Percentiles rank a stretch among this genome's conserved stretches.
Evolutionary conservation across 1,140 invertebrate species (phyloP).

Genomic region (Leptinotarsa lineolata): DNA sequence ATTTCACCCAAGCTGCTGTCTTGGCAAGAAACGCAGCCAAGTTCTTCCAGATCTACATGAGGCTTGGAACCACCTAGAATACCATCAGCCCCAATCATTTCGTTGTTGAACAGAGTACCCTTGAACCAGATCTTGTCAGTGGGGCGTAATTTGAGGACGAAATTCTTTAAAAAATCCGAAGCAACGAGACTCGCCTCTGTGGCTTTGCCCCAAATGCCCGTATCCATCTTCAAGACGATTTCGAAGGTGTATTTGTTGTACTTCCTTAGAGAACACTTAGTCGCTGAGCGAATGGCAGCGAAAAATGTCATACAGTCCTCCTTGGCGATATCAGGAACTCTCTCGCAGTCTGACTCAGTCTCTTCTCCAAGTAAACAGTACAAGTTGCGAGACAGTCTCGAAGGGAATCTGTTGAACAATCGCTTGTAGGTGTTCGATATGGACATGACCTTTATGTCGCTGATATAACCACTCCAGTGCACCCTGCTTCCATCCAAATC

Average conservation of each 20-base stretch:
- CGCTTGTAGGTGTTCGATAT: slow-evolving; percentile 66
- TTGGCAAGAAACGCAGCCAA: slow-evolving; percentile 70
- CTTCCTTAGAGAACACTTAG: slow-evolving; percentile 69
- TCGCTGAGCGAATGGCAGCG: slow-evolving; percentile 59
- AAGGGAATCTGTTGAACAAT: slow-evolving; percentile 65
- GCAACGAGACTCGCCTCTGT: slow-evolving; percentile 66
- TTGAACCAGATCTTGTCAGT: slow-evolving; percentile 76
- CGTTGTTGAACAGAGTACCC: slow-evolving; percentile 60
- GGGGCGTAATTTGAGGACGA: slow-evolving; percentile 66
- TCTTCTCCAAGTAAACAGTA: slow-evolving; percentile 72
- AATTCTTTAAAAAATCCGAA: slow-evolving; percentile 71
- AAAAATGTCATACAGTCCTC: slow-evolving; percentile 62
- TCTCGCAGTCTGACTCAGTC: slow-evolving; percentile 61
- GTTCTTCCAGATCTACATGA: slow-evolving; percentile 65
- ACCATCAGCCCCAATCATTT: slow-evolving; percentile 50
- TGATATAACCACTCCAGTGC: slow-evolving; percentile 75
- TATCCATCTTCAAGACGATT: slow-evolving; percentile 70
- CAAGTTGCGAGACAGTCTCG: slow-evolving; percentile 61
- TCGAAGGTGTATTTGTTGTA: slow-evolving; percentile 68
- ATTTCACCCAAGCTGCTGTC: slow-evolving; percentile 60
- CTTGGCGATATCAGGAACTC: slow-evolving; percentile 55
- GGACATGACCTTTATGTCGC: slow-evolving; percentile 66
- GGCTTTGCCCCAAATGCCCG: slow-evolving; percentile 65
- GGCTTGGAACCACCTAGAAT: slow-evolving; percentile 63
- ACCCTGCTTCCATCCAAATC: slow-evolving; percentile 68